Percentiles rank a stretch among this genome's conserved stretches.
Conservation (phyloP, 2,888 invertebrate species). For the Lepidocyrtinus sp. region DNA sequence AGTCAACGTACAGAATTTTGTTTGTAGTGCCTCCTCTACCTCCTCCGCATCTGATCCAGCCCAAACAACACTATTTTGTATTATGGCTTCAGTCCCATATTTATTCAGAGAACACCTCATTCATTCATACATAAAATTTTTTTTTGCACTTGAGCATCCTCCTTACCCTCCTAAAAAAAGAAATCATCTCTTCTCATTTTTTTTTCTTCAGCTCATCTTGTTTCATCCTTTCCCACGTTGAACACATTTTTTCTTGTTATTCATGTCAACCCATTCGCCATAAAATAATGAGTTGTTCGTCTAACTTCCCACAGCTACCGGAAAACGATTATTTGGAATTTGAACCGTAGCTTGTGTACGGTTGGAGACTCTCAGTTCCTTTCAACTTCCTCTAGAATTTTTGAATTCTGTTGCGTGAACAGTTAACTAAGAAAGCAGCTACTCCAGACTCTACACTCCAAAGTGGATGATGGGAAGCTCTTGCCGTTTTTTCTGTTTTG, state of each 20-base stretch:
- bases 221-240: constrained; percentile 45
- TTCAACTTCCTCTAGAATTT: too few species aligned
- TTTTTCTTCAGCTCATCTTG: constrained; percentile 17
- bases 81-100: background rate
- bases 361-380: too few species aligned
- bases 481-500: background rate
- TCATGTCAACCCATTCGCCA: constrained; percentile 54
- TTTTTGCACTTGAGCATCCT: constrained; percentile 8
- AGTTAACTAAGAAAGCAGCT: too few species aligned
- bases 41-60: too few species aligned
- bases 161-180: too few species aligned
- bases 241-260: constrained; percentile 17
- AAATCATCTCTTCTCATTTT: background rate
- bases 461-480: constrained; percentile 1
- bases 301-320: constrained; percentile 19
- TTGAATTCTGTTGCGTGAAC: too few species aligned
- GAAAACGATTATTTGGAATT: background rate
- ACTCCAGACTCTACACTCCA: too few species aligned
- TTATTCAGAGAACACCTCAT: background rate
- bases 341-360: too few species aligned
- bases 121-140: constrained; percentile 20
- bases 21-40: too few species aligned
- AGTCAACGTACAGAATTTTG: constrained; percentile 11
- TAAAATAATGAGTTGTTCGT: constrained; percentile 55
- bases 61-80: background rate